These are phyloP conservation scores for Falco novaeseelandiae DNA, from an alignment of 2,797 vertebrate genomes.

Conservation along the genomic window DNA sequence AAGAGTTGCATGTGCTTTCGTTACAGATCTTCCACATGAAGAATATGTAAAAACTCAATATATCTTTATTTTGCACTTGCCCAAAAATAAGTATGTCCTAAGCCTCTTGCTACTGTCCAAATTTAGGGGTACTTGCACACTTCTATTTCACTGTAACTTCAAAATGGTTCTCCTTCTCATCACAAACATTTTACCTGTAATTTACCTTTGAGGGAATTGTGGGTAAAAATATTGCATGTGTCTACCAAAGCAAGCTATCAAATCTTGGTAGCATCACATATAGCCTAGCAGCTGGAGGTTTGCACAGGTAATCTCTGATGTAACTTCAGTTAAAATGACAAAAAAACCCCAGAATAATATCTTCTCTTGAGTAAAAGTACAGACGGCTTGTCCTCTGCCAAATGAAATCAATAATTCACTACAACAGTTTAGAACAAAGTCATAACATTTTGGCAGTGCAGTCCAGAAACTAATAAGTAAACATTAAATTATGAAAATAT, in stretches of 20 bases:
- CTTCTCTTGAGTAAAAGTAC: background rate
- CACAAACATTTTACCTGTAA: background rate
- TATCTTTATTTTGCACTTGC: background rate
- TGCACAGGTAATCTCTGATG: background rate
- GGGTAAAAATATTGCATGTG: background rate
- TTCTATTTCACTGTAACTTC: background rate
- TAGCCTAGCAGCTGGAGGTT: background rate
- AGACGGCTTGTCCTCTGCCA: background rate
- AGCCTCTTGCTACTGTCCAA: background rate
- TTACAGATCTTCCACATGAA: background rate
- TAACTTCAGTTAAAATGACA: background rate
- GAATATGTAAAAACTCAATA: background rate
- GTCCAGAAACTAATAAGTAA: background rate
- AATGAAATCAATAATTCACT: background rate
- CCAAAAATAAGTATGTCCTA: background rate
- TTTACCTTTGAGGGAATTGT: background rate
- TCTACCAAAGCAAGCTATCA: background rate
- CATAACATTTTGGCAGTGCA: background rate
- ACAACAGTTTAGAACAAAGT: background rate
- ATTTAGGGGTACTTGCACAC: background rate
- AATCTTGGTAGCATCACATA: background rate
- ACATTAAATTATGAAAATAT: background rate
- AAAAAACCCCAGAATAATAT: background rate
- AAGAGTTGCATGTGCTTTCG: background rate
- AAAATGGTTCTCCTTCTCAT: background rate